Evolutionary conservation across 2,888 invertebrate species (phyloP), one percentile per base, ranked within the genome.

Genomic region (Thecocarcelia acutangulata): DNA sequence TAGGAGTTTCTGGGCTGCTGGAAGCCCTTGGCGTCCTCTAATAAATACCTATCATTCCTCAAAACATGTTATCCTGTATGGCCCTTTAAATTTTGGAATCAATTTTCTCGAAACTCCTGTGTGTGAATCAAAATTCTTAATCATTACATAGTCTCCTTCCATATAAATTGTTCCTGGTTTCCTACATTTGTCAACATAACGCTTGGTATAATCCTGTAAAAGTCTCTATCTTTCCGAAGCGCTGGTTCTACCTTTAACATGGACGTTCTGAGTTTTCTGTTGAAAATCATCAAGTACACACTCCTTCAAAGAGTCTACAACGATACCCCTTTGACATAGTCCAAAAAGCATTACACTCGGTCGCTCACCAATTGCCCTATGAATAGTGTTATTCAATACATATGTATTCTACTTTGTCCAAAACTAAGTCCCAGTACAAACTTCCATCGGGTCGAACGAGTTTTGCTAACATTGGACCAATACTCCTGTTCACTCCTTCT

Each of bases 261-360:
- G 28, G 28, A 4, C 28, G 3, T 3, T 6, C 28, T 28, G 28
- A 6, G 28, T 3, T 6, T 28, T 6, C 8, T 17, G 9, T 0
- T 56, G 9, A 9, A 15, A n/a, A n/a, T n/a, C n/a, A n/a, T n/a
- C n/a, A n/a, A n/a, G n/a, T n/a, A n/a, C n/a, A n/a, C n/a, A n/a
- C n/a, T n/a, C n/a, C n/a, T n/a, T n/a, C n/a, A n/a, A n/a, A n/a
- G n/a, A n/a, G n/a, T n/a, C n/a, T n/a, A n/a, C n/a, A n/a, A n/a
- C n/a, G n/a, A n/a, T n/a, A n/a, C n/a, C n/a, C n/a, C n/a, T n/a
- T n/a, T n/a, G n/a, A n/a, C n/a, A n/a, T n/a, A n/a, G n/a, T n/a
- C n/a, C n/a, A n/a, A n/a, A n/a, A n/a, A n/a, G n/a, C 61, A 61
- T 64, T 5, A 50, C 50, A 12, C 64, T 64, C 0, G 64, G 54